Evolutionary conservation across 2,113 vertebrate species (phyloP).

Genomic region (Petrocephalus microphthalmus): DNA sequence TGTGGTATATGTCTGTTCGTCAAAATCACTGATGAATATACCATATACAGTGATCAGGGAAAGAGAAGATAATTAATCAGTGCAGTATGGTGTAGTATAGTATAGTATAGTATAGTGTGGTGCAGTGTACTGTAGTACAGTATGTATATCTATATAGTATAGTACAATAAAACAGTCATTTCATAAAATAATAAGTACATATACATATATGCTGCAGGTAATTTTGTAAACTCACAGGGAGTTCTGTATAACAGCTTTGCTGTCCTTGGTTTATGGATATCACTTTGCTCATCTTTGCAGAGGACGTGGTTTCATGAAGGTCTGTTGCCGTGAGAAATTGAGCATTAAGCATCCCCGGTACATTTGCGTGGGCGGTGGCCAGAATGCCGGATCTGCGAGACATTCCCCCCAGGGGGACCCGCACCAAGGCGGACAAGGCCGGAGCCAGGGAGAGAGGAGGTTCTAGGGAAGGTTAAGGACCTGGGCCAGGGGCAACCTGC

Average conservation of each 20-base stretch:
- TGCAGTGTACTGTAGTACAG: background rate
- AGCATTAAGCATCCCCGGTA: slow-evolving; percentile 2
- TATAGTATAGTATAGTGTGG: background rate
- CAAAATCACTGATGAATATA: background rate
- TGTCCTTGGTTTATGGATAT: background rate
- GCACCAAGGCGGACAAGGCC: too few species aligned
- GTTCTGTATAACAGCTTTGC: background rate
- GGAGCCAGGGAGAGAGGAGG: too few species aligned
- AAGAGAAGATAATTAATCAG: background rate
- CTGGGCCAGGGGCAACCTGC: background rate
- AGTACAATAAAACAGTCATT: background rate
- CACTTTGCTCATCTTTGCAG: background rate
- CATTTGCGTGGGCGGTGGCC: background rate
- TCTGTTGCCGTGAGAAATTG: background rate
- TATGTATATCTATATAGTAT: background rate
- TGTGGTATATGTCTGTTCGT: background rate
- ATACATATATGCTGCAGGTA: background rate
- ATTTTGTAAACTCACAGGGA: background rate
- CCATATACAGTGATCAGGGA: background rate
- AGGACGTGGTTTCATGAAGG: background rate
- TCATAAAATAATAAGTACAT: background rate
- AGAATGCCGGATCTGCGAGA: background rate
- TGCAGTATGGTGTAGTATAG: background rate
- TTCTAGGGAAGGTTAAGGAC: background rate
- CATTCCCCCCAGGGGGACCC: background rate